Conservation (phyloP, 2,888 invertebrate species). For the Cerastoderma edule region DNA sequence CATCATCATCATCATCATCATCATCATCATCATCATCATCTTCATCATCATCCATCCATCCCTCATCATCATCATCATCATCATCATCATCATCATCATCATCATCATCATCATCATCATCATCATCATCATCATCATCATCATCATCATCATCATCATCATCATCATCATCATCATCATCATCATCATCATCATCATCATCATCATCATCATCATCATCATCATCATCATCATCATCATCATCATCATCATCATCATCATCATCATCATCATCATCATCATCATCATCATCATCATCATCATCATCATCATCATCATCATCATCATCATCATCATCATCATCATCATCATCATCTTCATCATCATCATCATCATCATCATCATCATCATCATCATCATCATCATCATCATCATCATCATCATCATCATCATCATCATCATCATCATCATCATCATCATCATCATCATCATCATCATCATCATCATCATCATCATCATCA, state of each 20-base stretch:
- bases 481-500: not conserved
- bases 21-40: constrained; percentile 5
- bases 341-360: not conserved
- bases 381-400: not conserved
- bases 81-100: constrained; percentile 5
- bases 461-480: constrained; percentile 3
- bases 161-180: constrained; percentile 1
- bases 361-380: constrained; percentile 3
- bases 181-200: constrained; percentile 3
- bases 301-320: constrained; percentile 5
- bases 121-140: constrained; percentile 5
- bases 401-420: not conserved
- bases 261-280: constrained; percentile 5
- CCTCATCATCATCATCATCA: not conserved
- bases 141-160: constrained; percentile 3
- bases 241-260: not conserved
- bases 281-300: constrained; percentile 5
- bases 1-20: constrained; percentile 5
- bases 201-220: constrained; percentile 1
- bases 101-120: constrained; percentile 5
- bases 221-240: constrained; percentile 1
- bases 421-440: constrained; percentile 5
- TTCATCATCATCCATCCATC: too few species aligned
- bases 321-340: constrained; percentile 5
- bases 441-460: constrained; percentile 5